phyloP scores from a whole-genome alignment of 30 jellyfish, hydroid and myxozoan species.

The Cassiopea xamachana region DNA sequence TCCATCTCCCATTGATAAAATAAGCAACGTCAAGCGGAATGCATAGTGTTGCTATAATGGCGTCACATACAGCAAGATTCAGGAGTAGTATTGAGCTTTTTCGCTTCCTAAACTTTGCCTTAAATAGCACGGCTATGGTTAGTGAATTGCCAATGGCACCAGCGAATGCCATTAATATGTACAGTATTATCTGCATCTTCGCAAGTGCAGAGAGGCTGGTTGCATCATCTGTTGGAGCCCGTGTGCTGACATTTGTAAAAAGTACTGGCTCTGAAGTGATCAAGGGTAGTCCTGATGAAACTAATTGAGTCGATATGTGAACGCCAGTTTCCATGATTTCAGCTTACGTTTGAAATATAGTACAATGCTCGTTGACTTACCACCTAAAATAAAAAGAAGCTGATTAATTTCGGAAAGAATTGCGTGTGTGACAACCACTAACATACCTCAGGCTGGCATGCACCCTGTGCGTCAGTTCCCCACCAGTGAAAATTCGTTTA shows the following conservation, averaged over 20 bases:
- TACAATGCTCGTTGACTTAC: too few relatives aligned
- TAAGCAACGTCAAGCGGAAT: slow-evolving; percentile 76
- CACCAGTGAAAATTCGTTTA: too few relatives aligned
- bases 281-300: neutral
- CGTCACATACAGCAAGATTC: slow-evolving; percentile 78
- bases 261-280: neutral
- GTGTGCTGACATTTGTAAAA: neutral
- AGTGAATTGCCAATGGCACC: slow-evolving; percentile 75
- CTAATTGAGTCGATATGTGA: neutral
- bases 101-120: slow-evolving; percentile 57
- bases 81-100: slow-evolving; percentile 70
- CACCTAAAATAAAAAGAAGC: too few relatives aligned
- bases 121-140: slow-evolving; percentile 60
- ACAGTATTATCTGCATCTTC: slow-evolving; percentile 55
- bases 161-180: slow-evolving; percentile 65
- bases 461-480: too few relatives aligned
- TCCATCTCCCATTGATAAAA: slow-evolving; percentile 60
- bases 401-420: too few relatives aligned
- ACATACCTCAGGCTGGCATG: too few relatives aligned
- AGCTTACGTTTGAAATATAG: neutral
- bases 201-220: slow-evolving; percentile 28
- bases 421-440: too few relatives aligned
- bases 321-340: neutral
- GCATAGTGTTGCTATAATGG: slow-evolving; percentile 59
- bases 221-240: neutral